Percentiles rank a stretch among this genome's conserved stretches.
phyloP scores from a whole-genome alignment of 2,797 vertebrate species.

The Atherinosoma microstoma region DNA sequence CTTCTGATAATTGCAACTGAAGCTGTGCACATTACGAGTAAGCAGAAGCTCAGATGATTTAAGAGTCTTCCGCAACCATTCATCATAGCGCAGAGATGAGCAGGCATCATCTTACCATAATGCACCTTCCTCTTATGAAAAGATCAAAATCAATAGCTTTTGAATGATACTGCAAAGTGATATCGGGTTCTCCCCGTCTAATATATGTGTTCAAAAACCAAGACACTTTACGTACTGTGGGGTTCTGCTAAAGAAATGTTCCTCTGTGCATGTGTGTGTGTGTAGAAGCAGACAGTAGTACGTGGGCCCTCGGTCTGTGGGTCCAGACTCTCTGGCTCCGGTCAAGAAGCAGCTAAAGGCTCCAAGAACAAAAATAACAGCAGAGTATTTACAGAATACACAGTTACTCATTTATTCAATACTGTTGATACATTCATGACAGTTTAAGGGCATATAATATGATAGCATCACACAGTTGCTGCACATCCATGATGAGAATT shows the following conservation, averaged over 20 bases:
- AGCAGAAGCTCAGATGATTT: conserved; percentile 48
- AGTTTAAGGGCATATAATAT: not conserved
- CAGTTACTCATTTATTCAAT: conserved; percentile 50
- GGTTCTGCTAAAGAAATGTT: conserved; percentile 65
- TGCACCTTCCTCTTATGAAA: conserved; percentile 80
- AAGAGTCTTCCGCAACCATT: conserved; percentile 56
- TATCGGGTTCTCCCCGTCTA: conserved; percentile 72
- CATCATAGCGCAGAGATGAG: conserved; percentile 59
- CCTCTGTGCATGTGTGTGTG: conserved; percentile 23
- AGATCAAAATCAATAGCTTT: conserved; percentile 79
- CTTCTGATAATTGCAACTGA: conserved; percentile 43
- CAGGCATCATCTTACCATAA: conserved; percentile 79
- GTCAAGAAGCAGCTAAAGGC: conserved; percentile 55
- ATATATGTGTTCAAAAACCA: conserved; percentile 75
- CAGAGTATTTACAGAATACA: conserved; percentile 71
- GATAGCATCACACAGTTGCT: too few relatives aligned
- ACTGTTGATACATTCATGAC: conserved; percentile 15
- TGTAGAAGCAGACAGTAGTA: conserved; percentile 43
- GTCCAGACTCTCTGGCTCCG: conserved; percentile 84
- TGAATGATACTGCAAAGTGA: conserved; percentile 73
- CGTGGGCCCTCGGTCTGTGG: conserved; percentile 67
- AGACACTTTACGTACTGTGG: conserved; percentile 63
- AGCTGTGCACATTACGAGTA: conserved; percentile 20
- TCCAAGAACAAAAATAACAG: conserved; percentile 71
- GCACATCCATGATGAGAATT: too few relatives aligned